Evolutionary conservation across 2,888 invertebrate genomes (phyloP).

Genomic region (Tinea trinotella): DNA sequence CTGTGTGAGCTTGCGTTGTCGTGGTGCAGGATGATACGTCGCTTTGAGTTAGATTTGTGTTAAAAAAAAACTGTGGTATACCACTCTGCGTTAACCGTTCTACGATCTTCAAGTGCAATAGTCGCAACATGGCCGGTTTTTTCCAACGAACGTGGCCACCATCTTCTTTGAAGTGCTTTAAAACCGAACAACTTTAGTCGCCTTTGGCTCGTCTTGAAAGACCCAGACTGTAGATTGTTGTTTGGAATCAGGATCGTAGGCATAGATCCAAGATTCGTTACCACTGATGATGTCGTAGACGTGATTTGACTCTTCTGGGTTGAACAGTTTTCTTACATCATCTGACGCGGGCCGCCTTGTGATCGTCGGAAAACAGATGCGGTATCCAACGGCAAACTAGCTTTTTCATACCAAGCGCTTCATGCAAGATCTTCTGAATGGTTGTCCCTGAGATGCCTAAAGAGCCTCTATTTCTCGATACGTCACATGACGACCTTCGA

Average conservation of each 20-base stretch:
- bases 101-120: not conserved
- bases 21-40: slow-evolving; percentile 23
- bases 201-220: slow-evolving; percentile 20
- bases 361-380: too few species aligned
- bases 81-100: slow-evolving; percentile 22
- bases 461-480: too few species aligned
- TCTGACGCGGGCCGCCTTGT: too few species aligned
- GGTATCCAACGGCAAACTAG: too few species aligned
- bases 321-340: too few species aligned
- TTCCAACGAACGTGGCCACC: too few species aligned
- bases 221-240: slow-evolving; percentile 25
- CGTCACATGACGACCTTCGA: too few species aligned
- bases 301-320: slow-evolving; percentile 24
- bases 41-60: slow-evolving; percentile 23
- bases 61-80: slow-evolving; percentile 25
- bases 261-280: slow-evolving; percentile 28
- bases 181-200: slow-evolving; percentile 24
- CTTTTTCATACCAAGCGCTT: too few species aligned
- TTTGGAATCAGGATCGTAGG: slow-evolving; percentile 26
- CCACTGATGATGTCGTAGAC: slow-evolving; percentile 26
- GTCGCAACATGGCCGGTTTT: slow-evolving; percentile 16
- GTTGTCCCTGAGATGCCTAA: too few species aligned
- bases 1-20: too few species aligned
- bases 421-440: too few species aligned
- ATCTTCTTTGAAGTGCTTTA: too few species aligned